Base-by-base conservation (phyloP, 64 coral and sea anemone species). In the Dendronephthya gigantea region DNA sequence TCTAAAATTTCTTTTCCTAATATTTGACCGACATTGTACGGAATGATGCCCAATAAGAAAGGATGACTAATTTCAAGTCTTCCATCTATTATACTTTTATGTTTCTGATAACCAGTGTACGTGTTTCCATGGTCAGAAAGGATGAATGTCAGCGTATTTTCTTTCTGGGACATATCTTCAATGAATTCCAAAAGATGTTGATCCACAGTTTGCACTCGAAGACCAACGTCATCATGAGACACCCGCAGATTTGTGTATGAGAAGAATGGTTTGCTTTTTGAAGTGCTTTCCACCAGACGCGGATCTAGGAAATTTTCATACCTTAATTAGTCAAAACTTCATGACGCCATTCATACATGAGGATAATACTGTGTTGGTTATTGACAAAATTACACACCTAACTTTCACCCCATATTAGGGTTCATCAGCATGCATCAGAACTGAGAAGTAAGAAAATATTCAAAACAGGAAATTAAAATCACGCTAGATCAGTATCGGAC, bases 51-150 rank as follows among this genome's bases (percentile, higher is more conserved):
- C n/a, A n/a, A n/a, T n/a, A n/a, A n/a, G n/a, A n/a, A n/a, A 74
- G 68, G 68, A 27, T 74, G 68, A 28, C 30, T 25, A 17, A 74
- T 74, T 35, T 74, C 68, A 25, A 13, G 68, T 25, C 68, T 17
- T 25, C 68, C 68, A 25, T 74, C 68, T 13, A 30, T 17, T 10
- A 30, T 12, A 25, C 30, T 27, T n/a, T n/a, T n/a, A n/a, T n/a
- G n/a, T 12, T 25, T 28, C 30, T 74, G 68, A 35, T 74, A 74
- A 1, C 10, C 22, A 74, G 68, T 74, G 32, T 88, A 88, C 13
- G 72, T 88, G 16, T 88, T 88, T 13, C 86, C 86, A 82, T 88
- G 86, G 81, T 88, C 86, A 34, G 86, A 47, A 37, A 88, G 52
- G 35, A 88, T 82, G 29, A 88, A 41, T 15, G 72, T 81, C 9